These are phyloP conservation scores for Leptopilina syphax DNA, from an alignment of 2,888 invertebrate genomes.

Conservation along the genomic window DNA sequence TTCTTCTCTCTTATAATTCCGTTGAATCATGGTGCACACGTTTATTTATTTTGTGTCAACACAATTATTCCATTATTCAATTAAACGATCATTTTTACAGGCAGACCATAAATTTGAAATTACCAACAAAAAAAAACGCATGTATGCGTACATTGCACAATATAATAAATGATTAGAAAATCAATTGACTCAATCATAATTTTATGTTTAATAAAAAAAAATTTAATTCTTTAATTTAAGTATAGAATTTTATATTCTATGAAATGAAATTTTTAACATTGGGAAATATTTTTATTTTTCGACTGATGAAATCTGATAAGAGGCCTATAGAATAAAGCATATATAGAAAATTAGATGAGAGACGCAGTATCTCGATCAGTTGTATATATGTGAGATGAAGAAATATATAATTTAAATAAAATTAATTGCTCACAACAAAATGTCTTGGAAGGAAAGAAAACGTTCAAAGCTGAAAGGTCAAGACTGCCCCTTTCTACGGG, in stretches of 20 bases:
- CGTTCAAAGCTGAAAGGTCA: constrained; percentile 44
- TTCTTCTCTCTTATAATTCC: too few species aligned
- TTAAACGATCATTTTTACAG: not conserved
- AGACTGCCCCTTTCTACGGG: constrained; percentile 52
- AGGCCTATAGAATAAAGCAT: not conserved
- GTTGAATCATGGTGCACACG: not conserved
- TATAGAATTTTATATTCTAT: too few species aligned
- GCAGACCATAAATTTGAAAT: not conserved
- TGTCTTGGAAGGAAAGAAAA: not conserved
- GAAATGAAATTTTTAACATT: too few species aligned
- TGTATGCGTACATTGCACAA: not conserved
- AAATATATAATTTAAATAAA: not conserved
- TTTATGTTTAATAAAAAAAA: constrained; percentile 5
- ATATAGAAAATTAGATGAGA: not conserved
- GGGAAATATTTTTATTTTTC: not conserved
- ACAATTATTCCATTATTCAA: not conserved
- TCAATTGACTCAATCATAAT: constrained; percentile 7
- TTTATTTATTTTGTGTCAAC: not conserved
- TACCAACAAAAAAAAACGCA: not conserved
- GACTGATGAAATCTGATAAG: not conserved
- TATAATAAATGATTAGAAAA: not conserved
- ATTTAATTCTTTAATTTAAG: too few species aligned
- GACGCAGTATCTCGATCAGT: not conserved
- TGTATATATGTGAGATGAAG: not conserved
- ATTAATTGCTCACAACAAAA: not conserved